Percentiles rank a stretch among this genome's conserved stretches.
Conservation (phyloP, 2,888 invertebrate genomes). For the Gonocerus acuteangulatus region DNA sequence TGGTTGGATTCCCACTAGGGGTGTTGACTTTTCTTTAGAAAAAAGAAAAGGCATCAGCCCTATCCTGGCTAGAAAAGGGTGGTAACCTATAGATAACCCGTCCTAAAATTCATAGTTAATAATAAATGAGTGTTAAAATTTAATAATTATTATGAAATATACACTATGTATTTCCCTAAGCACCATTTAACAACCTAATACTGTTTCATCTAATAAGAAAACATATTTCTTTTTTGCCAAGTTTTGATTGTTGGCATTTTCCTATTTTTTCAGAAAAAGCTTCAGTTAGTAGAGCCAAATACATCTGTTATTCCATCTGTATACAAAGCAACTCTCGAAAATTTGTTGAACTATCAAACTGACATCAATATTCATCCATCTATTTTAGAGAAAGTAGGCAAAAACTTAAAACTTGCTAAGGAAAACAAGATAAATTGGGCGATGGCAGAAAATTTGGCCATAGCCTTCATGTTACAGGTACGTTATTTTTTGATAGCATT, state of each 20-base stretch:
- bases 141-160: too few relatives aligned
- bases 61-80: too few relatives aligned
- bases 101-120: too few relatives aligned
- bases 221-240: too few relatives aligned
- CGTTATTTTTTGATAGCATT: too few relatives aligned
- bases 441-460: conserved; percentile 16
- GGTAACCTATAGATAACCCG: too few relatives aligned
- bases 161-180: too few relatives aligned
- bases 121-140: too few relatives aligned
- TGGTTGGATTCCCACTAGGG: too few relatives aligned
- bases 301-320: conserved; percentile 1
- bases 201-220: neutral
- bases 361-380: conserved; percentile 18
- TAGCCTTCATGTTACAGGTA: conserved; percentile 21
- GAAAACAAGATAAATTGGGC: conserved; percentile 16
- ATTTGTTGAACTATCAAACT: conserved; percentile 1
- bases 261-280: conserved; percentile 22
- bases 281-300: conserved; percentile 6
- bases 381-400: neutral
- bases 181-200: neutral
- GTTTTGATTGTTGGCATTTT: too few relatives aligned
- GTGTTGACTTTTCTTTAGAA: too few relatives aligned
- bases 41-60: too few relatives aligned
- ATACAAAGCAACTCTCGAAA: conserved; percentile 4
- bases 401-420: neutral